Conservation (phyloP, 64 coral and sea anemone genomes). For the Hydrozoanthus tunicans region DNA sequence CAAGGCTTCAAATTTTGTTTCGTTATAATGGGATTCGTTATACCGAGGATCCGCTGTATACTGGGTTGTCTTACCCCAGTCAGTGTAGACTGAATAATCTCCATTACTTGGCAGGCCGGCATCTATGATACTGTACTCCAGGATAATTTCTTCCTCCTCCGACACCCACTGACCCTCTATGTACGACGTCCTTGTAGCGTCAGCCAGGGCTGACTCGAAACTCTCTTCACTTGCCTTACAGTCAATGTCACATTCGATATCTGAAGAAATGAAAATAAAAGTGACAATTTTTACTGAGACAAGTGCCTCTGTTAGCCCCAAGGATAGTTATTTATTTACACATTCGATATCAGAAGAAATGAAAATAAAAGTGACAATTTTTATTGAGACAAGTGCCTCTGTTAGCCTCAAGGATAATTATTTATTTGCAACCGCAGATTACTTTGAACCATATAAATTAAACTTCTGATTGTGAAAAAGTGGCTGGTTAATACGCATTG, state of each 20-base stretch:
- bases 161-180: slow-evolving; percentile 91
- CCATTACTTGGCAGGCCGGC: slow-evolving; percentile 66
- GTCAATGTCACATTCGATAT: slow-evolving; percentile 68
- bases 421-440: no score
- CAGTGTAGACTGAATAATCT: slow-evolving; percentile 77
- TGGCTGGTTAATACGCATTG: no score
- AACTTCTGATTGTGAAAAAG: no score
- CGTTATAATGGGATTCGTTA: no score
- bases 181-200: slow-evolving; percentile 94
- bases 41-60: neutral
- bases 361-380: neutral
- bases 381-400: no score
- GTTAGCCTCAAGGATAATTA: no score
- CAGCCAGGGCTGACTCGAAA: slow-evolving; percentile 79
- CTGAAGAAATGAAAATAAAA: neutral
- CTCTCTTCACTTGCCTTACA: slow-evolving; percentile 59
- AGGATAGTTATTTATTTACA: neutral
- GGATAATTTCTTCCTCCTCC: slow-evolving; percentile 67
- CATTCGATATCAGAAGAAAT: slow-evolving; percentile 55
- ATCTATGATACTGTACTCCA: slow-evolving; percentile 84
- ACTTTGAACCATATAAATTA: no score
- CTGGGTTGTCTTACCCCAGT: slow-evolving; percentile 72
- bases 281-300: neutral
- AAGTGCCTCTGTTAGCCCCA: no score
- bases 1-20: no score